Evolutionary conservation across 2,888 invertebrate genomes (phyloP).

Genomic region (Bombylius discolor): DNA sequence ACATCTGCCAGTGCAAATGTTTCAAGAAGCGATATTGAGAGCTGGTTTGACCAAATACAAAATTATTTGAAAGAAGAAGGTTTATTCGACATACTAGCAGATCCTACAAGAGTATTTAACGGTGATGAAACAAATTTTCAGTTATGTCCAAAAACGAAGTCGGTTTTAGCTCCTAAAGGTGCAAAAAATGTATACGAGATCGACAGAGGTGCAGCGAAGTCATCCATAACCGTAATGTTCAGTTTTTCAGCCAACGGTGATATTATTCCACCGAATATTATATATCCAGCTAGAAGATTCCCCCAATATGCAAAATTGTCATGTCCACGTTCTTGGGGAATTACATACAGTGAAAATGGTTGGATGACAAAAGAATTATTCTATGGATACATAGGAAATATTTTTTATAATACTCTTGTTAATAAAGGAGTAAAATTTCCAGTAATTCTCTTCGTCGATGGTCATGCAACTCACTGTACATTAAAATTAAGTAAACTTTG

Average conservation of each 20-base stretch:
- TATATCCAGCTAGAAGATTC: neutral
- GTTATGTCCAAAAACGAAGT: neutral
- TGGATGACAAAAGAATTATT: constrained; percentile 6
- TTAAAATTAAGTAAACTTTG: neutral
- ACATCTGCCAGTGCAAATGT: no score
- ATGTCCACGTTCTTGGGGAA: constrained; percentile 4
- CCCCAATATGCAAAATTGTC: constrained; percentile 1
- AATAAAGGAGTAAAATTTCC: neutral
- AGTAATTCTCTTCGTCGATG: constrained; percentile 6
- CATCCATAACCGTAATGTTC: neutral
- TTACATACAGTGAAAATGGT: constrained; percentile 3
- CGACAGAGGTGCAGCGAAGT: neutral
- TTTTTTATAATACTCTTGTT: constrained; percentile 4
- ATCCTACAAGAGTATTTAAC: constrained; percentile 1
- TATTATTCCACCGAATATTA: neutral
- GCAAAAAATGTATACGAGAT: neutral
- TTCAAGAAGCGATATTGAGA: no score
- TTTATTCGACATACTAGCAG: neutral
- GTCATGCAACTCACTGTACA: neutral
- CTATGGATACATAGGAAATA: constrained; percentile 7
- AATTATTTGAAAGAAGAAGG: neutral
- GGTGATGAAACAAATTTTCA: constrained; percentile 1
- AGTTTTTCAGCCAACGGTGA: neutral
- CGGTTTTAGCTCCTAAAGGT: constrained; percentile 2
- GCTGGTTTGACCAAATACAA: no score